Evolutionary conservation across 2,113 vertebrate species (phyloP).

Genomic region (Bungarus multicinctus): DNA sequence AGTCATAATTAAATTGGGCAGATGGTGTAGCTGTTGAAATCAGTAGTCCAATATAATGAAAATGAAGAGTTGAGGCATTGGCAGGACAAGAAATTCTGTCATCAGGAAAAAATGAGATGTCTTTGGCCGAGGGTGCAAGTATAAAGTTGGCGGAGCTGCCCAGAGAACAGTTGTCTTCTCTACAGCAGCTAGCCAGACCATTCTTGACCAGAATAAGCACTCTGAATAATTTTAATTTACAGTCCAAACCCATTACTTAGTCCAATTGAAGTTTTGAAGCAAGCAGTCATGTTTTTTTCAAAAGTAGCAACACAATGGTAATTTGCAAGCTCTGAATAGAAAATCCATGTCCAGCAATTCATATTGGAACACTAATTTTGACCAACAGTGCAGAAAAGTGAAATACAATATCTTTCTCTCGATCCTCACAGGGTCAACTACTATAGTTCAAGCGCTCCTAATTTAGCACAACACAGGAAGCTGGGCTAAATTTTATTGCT

Average conservation of each 20-base stretch:
- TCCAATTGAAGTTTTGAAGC: neutral
- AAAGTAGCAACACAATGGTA: neutral
- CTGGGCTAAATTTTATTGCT: neutral
- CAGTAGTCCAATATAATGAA: neutral
- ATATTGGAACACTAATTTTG: neutral
- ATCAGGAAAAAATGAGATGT: neutral
- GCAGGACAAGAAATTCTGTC: neutral
- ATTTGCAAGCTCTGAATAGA: neutral
- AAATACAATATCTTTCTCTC: neutral
- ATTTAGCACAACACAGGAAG: neutral
- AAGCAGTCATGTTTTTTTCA: neutral
- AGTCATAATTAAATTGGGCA: neutral
- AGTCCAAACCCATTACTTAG: neutral
- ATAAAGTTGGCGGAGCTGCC: neutral
- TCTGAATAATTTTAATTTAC: neutral
- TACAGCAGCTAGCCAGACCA: neutral
- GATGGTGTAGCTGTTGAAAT: neutral
- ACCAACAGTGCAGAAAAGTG: neutral
- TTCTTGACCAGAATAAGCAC: neutral
- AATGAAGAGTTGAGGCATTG: neutral
- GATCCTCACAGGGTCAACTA: neutral
- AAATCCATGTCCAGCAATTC: neutral
- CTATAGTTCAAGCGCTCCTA: neutral
- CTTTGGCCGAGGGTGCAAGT: neutral
- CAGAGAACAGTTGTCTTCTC: neutral